Conservation (phyloP, 2,113 vertebrate genomes). For the Pteropus alecto region DNA sequence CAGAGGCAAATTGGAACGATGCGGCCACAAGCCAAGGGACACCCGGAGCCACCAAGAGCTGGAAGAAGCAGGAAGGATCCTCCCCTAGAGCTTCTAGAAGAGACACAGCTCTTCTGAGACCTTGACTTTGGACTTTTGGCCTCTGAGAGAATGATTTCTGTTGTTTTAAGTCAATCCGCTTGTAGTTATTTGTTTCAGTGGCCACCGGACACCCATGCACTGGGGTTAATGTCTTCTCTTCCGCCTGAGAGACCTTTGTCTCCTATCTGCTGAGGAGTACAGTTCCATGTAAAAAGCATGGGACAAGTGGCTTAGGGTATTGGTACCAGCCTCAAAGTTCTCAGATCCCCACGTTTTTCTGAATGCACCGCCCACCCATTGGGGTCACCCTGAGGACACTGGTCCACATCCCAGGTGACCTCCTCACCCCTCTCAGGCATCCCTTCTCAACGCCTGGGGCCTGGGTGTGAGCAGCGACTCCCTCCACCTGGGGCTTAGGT, state of each 20-base stretch:
- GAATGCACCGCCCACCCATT: not conserved
- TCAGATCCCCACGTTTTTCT: not conserved
- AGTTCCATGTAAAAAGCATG: not conserved
- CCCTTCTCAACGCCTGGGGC: not conserved
- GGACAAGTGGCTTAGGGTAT: accelerated
- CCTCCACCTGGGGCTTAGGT: not conserved
- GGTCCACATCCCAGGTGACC: accelerated
- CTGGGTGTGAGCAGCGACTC: too few species aligned
- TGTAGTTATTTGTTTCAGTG: not conserved
- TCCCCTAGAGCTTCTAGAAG: not conserved
- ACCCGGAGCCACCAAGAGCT: not conserved
- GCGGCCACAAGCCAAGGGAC: not conserved
- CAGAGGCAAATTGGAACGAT: accelerated
- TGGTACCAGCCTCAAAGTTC: not conserved
- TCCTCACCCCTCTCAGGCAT: too few species aligned
- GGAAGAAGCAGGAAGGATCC: not conserved
- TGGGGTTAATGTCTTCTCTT: not conserved
- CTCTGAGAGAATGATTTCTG: not conserved
- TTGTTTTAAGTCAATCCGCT: too few species aligned
- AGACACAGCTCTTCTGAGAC: not conserved
- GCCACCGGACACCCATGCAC: not conserved
- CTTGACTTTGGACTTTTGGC: too few species aligned
- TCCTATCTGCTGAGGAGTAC: not conserved
- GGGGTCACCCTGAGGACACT: not conserved
- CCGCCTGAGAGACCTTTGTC: not conserved